Percentiles rank a stretch among this genome's conserved stretches.
phyloP scores from a whole-genome alignment of 2,797 vertebrate genomes.

The Mergus octosetaceus region DNA sequence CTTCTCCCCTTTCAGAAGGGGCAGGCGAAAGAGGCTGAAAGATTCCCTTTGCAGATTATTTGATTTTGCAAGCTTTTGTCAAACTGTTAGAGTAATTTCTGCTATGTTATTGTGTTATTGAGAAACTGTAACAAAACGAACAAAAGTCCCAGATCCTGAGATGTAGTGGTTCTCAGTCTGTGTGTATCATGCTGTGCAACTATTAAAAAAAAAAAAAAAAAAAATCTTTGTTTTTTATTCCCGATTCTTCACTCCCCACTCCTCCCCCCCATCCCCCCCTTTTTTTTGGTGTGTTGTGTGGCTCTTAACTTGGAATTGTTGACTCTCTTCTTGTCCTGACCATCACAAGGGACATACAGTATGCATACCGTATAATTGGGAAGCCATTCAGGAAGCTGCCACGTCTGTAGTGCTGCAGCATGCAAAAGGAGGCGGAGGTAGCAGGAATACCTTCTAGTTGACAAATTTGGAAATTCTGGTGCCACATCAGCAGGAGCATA shows the following conservation, averaged over 20 bases:
- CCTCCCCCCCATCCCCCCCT: fast-evolving
- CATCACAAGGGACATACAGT: background rate
- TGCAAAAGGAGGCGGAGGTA: conserved; percentile 67
- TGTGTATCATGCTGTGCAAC: fast-evolving
- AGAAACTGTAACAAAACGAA: background rate
- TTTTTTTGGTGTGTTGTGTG: background rate
- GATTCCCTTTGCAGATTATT: background rate
- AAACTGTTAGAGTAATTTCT: background rate
- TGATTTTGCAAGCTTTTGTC: background rate
- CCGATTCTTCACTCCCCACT: background rate
- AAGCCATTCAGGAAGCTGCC: conserved; percentile 46
- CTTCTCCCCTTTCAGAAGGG: background rate
- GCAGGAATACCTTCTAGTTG: conserved; percentile 60
- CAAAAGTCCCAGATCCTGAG: background rate
- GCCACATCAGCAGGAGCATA: conserved; percentile 72
- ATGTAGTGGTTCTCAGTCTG: background rate
- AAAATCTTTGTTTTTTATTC: background rate
- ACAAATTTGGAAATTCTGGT: conserved; percentile 66
- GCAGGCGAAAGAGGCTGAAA: background rate
- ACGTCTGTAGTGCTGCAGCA: conserved; percentile 60
- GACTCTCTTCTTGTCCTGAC: background rate
- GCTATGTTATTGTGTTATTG: background rate
- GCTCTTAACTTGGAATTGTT: conserved; percentile 57
- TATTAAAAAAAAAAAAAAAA: background rate
- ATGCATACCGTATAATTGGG: conserved; percentile 43